Evolutionary conservation across 2,888 invertebrate genomes (phyloP), one percentile per base, ranked within the genome.

Genomic region (Synergus japonicus): DNA sequence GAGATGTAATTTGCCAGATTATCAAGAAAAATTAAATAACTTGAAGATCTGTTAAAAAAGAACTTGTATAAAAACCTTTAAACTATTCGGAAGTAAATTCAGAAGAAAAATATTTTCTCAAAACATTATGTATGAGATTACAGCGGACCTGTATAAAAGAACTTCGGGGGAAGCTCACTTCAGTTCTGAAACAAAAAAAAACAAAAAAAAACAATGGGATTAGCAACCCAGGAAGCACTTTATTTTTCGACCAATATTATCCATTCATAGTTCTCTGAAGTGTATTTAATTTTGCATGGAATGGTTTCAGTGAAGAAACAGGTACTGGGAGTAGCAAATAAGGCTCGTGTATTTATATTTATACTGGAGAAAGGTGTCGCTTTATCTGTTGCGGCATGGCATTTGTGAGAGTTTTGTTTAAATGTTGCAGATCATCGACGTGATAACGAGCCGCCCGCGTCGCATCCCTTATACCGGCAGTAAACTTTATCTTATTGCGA

Each of bases 401-500:
- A 83, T 82, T 86, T 85, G 83, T 82, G 82, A 85, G 83, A 82
- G 83, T 87, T 73, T 85, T 87, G 86, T 84, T 85, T 83, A 85
- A 87, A 85, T 86, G 86, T 88, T 86, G 86, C 86, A 87, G 87
- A 90, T 90, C 87, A 89, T 89, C 87, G 86, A 82, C 78, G 79
- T 85, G 88, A 89, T 89, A 89, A 87, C 83, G 80, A 84, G 86
- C 86, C 85, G 83, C 83, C 88, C 87, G 85, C 83, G 86, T 85
- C 85, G 86, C 85, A 84, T 85, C 83, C 85, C 86, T 85, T 84
- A 85, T 86, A 86, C 86, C 84, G 85, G 85, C 85, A 86, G 85
- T 86, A 88, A 87, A 87, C 82, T 85, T 88, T 86, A 87, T 85
- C 86, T 86, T 83, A 73, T 54, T 65, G 78, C 77, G 67, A 77